A percentile compares a stretch with the other conserved stretches of the same genome.
These are phyloP conservation scores for Hippocampus mohnikei DNA, from an alignment of 2,113 vertebrate species.

Conservation along the genomic window DNA sequence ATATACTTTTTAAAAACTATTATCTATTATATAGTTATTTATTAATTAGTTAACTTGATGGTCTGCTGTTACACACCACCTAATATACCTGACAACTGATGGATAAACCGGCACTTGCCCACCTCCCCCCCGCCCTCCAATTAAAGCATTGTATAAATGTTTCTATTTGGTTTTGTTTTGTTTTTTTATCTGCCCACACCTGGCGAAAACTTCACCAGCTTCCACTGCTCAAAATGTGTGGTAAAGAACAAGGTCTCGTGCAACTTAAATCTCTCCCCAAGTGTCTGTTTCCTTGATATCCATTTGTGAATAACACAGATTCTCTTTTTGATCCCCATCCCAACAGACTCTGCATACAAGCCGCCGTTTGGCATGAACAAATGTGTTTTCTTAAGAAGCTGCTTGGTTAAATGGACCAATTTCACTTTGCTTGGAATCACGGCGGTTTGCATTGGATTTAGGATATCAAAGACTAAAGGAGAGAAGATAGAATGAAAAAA, in stretches of 20 bases:
- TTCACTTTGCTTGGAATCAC: constrained; percentile 43
- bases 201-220: background rate
- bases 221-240: background rate
- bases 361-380: background rate
- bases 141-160: too few relatives aligned
- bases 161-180: too few relatives aligned
- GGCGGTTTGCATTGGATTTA: constrained; percentile 45
- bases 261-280: constrained; percentile 1
- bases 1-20: too few relatives aligned
- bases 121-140: too few relatives aligned
- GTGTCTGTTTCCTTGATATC: constrained; percentile 3
- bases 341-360: background rate
- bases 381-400: constrained; percentile 44
- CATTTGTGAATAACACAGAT: constrained; percentile 22
- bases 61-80: too few relatives aligned
- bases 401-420: constrained; percentile 50
- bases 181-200: too few relatives aligned
- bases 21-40: too few relatives aligned
- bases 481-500: constrained; percentile 49
- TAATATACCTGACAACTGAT: too few relatives aligned
- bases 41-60: too few relatives aligned
- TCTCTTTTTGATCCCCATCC: constrained; percentile 13
- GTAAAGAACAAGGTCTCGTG: background rate
- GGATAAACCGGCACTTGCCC: too few relatives aligned
- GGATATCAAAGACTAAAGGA: constrained; percentile 45